Evolutionary conservation across 2,113 vertebrate species (phyloP).

Genomic region (Aspiorhynchus laticeps): DNA sequence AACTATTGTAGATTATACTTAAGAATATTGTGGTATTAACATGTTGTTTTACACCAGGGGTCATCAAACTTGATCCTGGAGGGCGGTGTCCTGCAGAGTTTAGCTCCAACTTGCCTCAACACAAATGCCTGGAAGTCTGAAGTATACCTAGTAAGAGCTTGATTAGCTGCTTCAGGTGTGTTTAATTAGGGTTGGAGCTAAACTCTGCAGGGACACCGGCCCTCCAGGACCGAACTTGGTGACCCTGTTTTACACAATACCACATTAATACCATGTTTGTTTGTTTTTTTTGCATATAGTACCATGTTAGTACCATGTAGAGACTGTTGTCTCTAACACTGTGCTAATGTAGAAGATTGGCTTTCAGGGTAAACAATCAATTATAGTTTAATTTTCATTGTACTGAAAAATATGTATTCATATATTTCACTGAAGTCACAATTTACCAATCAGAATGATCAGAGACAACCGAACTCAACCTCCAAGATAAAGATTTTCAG

Average conservation of each 20-base stretch:
- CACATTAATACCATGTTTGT: background rate
- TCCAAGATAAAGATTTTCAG: background rate
- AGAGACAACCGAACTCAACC: background rate
- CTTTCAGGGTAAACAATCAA: background rate
- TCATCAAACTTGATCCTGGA: too few relatives aligned
- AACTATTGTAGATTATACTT: background rate
- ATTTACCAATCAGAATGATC: background rate
- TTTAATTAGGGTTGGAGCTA: too few relatives aligned
- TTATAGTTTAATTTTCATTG: background rate
- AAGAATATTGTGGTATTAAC: background rate
- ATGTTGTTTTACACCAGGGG: too few relatives aligned
- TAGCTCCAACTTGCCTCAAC: too few relatives aligned
- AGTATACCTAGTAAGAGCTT: too few relatives aligned
- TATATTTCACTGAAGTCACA: background rate
- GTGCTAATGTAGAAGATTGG: too few relatives aligned
- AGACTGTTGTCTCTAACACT: background rate
- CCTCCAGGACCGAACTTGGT: too few relatives aligned
- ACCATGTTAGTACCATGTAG: background rate
- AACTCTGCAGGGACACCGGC: too few relatives aligned
- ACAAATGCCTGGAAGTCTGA: too few relatives aligned
- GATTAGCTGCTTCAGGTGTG: too few relatives aligned
- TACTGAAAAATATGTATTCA: background rate
- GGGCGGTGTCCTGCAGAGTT: too few relatives aligned
- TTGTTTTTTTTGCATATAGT: background rate
- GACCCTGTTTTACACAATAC: background rate